Conservation (phyloP, 2,888 invertebrate species). For the Lepas anatifera region DNA sequence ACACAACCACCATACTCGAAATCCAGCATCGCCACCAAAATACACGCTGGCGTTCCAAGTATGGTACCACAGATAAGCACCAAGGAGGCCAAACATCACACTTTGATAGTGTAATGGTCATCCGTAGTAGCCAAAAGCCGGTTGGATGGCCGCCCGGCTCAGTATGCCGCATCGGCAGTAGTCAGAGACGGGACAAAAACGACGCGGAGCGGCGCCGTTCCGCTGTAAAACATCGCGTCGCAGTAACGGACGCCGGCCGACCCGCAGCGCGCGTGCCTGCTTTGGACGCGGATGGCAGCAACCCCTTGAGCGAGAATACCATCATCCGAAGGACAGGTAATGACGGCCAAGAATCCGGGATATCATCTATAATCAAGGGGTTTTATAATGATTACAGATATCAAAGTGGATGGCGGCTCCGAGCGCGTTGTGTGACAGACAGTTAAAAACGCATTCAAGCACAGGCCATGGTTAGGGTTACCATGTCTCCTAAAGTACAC, state of each 20-base stretch:
- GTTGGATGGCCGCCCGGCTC: too few relatives aligned
- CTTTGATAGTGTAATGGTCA: too few relatives aligned
- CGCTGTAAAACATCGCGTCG: background rate
- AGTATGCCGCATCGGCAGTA: too few relatives aligned
- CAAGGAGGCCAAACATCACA: too few relatives aligned
- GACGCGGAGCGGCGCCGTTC: background rate
- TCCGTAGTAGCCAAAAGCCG: too few relatives aligned
- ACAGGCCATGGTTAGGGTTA: background rate
- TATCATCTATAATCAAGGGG: background rate
- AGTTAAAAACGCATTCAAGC: slow-evolving; percentile 1
- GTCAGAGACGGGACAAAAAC: slow-evolving; percentile 2
- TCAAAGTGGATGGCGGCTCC: background rate
- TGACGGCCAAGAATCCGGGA: slow-evolving; percentile 3
- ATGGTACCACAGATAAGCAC: too few relatives aligned
- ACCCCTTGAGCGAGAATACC: slow-evolving; percentile 11
- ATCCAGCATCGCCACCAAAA: too few relatives aligned
- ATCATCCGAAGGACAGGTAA: background rate
- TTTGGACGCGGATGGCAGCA: background rate
- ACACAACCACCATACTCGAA: too few relatives aligned
- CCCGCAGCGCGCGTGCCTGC: background rate
- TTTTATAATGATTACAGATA: background rate
- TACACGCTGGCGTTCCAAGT: too few relatives aligned
- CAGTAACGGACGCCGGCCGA: background rate
- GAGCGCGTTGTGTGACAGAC: background rate
- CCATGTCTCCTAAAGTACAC: slow-evolving; percentile 1